Conservation (phyloP, 1,140 invertebrate species). For the Tribolium castaneum region DNA sequence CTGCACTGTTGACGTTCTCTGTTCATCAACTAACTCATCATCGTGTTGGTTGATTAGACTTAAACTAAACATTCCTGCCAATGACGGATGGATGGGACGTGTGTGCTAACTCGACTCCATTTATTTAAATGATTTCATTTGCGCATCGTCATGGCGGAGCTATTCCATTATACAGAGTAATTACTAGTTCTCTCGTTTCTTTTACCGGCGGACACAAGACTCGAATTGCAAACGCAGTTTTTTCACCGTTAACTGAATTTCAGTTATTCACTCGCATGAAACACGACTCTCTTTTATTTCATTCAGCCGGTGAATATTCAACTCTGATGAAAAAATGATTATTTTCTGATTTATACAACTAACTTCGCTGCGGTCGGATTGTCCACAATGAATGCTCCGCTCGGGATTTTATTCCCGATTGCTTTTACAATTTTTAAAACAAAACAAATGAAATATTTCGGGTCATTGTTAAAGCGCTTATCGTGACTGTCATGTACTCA, state of each 20-base stretch:
- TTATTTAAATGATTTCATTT: slow-evolving; percentile 46
- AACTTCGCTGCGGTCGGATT: slow-evolving; percentile 10
- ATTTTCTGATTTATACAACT: slow-evolving; percentile 25
- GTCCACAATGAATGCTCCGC: slow-evolving; percentile 20
- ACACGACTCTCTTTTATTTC: not conserved
- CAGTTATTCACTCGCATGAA: no score
- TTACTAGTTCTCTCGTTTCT: not conserved
- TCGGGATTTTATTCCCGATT: slow-evolving; percentile 13
- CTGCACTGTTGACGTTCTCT: slow-evolving; percentile 30
- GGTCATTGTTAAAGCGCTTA: slow-evolving; percentile 33
- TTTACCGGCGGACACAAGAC: no score
- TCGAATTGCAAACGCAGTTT: no score
- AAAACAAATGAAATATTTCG: slow-evolving; percentile 38
- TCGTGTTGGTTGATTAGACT: slow-evolving; percentile 41
- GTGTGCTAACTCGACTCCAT: slow-evolving; percentile 20
- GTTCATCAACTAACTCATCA: slow-evolving; percentile 46
- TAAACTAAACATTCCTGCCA: slow-evolving; percentile 37
- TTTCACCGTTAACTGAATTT: no score
- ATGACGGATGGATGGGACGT: slow-evolving; percentile 30
- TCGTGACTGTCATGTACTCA: slow-evolving; percentile 38
- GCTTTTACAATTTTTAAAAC: slow-evolving; percentile 22
- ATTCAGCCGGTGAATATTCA: slow-evolving; percentile 6
- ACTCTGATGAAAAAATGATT: slow-evolving; percentile 21
- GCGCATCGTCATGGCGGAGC: not conserved
- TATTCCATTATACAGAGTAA: slow-evolving; percentile 26